A percentile compares a stretch with the other conserved stretches of the same genome.
Conservation (phyloP, 2,888 invertebrate species). For the Euclidia mi region DNA sequence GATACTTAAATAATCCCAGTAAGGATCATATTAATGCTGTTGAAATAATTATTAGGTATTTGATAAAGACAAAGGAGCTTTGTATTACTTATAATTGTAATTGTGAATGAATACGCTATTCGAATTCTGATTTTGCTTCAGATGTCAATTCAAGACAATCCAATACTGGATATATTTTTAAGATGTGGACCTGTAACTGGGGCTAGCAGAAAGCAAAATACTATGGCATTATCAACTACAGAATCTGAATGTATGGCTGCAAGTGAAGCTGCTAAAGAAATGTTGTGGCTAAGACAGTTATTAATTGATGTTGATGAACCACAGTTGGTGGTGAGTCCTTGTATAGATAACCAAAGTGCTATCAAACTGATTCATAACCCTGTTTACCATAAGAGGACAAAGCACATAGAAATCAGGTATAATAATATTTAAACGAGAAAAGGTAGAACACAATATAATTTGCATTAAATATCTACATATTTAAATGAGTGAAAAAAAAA, state of each 20-base stretch:
- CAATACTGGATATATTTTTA: too few relatives aligned
- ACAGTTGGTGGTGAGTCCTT: constrained; percentile 6
- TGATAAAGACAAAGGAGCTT: constrained; percentile 8
- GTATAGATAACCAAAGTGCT: constrained; percentile 25
- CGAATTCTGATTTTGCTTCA: constrained; percentile 15
- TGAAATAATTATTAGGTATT: constrained; percentile 13
- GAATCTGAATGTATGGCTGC: constrained; percentile 46
- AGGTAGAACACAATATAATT: constrained; percentile 25
- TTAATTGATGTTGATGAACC: constrained; percentile 27
- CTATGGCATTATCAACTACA: constrained; percentile 42
- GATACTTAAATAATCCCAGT: constrained; percentile 14
- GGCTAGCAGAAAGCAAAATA: constrained; percentile 37
- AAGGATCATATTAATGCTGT: constrained; percentile 15
- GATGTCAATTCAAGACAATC: not conserved
- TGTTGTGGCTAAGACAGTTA: constrained; percentile 38
- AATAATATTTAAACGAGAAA: constrained; percentile 49
- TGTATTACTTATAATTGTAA: constrained; percentile 8
- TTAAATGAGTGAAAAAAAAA: too few relatives aligned
- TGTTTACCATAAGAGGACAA: constrained; percentile 42
- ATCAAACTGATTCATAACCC: constrained; percentile 50
- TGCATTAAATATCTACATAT: constrained; percentile 14
- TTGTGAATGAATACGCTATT: constrained; percentile 3
- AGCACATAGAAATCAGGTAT: constrained; percentile 49
- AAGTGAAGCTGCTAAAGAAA: constrained; percentile 38
- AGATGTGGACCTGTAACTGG: constrained; percentile 7